Base-by-base conservation (phyloP, 2,113 vertebrate genomes). In the Epinephelus fuscoguttatus region DNA sequence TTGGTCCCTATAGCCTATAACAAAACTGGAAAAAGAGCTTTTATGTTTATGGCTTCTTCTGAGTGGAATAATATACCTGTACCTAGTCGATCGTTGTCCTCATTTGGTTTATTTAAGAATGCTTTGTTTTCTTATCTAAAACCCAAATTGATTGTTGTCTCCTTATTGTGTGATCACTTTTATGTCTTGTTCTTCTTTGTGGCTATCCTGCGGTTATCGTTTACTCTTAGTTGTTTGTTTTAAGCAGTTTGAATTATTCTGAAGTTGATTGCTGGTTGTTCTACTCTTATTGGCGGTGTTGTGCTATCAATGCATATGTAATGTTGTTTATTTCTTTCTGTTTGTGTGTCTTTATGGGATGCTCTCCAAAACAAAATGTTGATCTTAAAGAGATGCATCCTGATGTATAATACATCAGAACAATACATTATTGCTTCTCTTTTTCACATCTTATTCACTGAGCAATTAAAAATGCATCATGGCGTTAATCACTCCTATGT, bases 51-150 rank as follows among this genome's bases (percentile, higher is more conserved):
- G 21, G 7, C 30, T 25, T 53, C 33, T 18, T 75, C 27, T 25
- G 30, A 42, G 12, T 42, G 33, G n/a, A 45, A 57, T 67, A 30
- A 67, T 57, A 17, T n/a, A 47, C 37, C 52, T 27, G 33, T 18
- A 18, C 23, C 42, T 14, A 14, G 53, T 45, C 61, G 3, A 55
- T 64, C 2, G 2, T 18, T 67, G 75, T 59, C 50, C 37, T 56
- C 23, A 57, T 77, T 67, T 67, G 40, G 52, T 57, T 67, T n/a
- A 68, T 59, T 77, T 68, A 68, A 67, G 40, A 57, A 67, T 30
- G 40, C 75, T 55, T 56, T 47, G 40, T 47, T 67, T n/a, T 77
- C 52, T 76, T 67, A 76, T 76, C 62, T 42, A 2, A 64, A 76
- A 55, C 33, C 21, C 33, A 27, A 64, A 64, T 42, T 64, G 47